Percentiles rank a stretch among this genome's conserved stretches.
phyloP scores from a whole-genome alignment of 2,113 vertebrate species.

The Sylvia atricapilla region DNA sequence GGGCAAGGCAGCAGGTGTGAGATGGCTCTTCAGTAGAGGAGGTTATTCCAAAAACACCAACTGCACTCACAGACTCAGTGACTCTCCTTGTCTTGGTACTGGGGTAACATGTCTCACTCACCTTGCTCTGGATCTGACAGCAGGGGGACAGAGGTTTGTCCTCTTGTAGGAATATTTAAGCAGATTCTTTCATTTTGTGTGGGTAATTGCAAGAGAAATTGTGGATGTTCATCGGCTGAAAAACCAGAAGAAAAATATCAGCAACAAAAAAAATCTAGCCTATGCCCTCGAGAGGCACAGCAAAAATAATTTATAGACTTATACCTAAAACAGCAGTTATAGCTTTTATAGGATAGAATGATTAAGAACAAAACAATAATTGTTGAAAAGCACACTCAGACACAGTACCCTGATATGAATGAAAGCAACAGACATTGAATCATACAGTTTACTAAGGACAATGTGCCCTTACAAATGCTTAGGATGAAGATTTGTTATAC shows the following conservation, averaged over 20 bases:
- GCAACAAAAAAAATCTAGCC: background rate
- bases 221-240: background rate
- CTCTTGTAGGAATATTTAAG: slow-evolving; percentile 2
- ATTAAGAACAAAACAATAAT: background rate
- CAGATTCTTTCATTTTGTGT: slow-evolving; percentile 16
- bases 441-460: background rate
- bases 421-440: background rate
- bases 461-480: background rate
- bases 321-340: background rate
- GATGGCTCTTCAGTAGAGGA: rapidly evolving
- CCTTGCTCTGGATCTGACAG: slow-evolving; percentile 68
- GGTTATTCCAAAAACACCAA: background rate
- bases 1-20: background rate
- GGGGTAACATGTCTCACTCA: background rate
- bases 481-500: background rate
- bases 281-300: background rate
- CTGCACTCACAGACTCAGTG: background rate
- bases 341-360: background rate
- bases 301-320: background rate
- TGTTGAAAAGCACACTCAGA: background rate
- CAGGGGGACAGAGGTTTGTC: background rate
- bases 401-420: background rate
- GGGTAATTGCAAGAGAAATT: slow-evolving; percentile 21
- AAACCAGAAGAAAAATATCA: background rate
- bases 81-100: background rate